These are phyloP conservation scores for Standfussiana lucernea DNA, from an alignment of 2,888 invertebrate species.

Conservation along the genomic window DNA sequence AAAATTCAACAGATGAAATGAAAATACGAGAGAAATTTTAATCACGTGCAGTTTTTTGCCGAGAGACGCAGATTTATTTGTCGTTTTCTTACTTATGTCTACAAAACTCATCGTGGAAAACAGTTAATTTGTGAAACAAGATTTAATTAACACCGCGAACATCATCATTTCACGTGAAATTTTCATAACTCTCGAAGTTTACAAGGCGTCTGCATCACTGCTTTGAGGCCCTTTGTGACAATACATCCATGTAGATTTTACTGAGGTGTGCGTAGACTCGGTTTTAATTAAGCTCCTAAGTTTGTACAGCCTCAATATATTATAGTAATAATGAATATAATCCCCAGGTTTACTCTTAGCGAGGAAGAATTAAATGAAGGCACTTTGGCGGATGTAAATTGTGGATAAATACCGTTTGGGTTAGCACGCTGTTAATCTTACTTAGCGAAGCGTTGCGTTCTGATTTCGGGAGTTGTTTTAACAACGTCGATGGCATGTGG, in stretches of 20 bases:
- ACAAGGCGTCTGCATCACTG: constrained; percentile 46
- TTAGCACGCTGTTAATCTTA: constrained; percentile 52
- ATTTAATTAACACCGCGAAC: constrained; percentile 65
- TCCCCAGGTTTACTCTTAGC: constrained; percentile 57
- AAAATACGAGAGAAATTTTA: not conserved
- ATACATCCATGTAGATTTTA: constrained; percentile 54
- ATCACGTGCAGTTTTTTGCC: not conserved
- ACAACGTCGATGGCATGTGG: constrained; percentile 10
- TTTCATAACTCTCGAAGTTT: constrained; percentile 63
- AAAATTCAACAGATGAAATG: constrained; percentile 6
- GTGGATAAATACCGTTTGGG: constrained; percentile 42
- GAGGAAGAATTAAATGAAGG: constrained; percentile 64
- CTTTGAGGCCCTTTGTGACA: constrained; percentile 56
- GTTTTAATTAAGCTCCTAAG: constrained; percentile 75
- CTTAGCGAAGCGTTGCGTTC: constrained; percentile 34
- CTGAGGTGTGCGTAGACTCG: constrained; percentile 63
- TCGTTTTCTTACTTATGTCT: constrained; percentile 8
- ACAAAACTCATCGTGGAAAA: constrained; percentile 14
- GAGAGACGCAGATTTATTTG: constrained; percentile 4
- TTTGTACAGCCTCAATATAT: constrained; percentile 71
- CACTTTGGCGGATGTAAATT: constrained; percentile 59
- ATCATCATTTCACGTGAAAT: constrained; percentile 52
- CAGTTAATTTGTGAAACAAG: constrained; percentile 49
- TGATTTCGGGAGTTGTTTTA: constrained; percentile 32
- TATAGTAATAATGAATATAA: constrained; percentile 71